Evolutionary conservation across 2,888 invertebrate species (phyloP).

Genomic region (Xestia rhomboidea): DNA sequence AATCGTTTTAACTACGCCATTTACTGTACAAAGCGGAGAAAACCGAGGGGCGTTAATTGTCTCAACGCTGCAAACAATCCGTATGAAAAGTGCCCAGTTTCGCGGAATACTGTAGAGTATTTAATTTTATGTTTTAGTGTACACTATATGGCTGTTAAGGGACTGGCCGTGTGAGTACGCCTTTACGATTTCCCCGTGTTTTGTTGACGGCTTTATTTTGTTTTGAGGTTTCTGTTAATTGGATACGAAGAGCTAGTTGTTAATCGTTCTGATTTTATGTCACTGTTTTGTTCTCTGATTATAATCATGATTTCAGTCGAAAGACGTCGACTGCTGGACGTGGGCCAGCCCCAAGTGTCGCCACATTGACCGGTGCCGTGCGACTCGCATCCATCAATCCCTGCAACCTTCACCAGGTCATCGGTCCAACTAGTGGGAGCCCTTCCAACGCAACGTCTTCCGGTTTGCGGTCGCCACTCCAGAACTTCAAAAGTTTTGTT

Average conservation of each 20-base stretch:
- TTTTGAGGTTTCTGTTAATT: slow-evolving; percentile 42
- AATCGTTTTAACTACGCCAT: slow-evolving; percentile 67
- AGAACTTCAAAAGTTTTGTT: too few relatives aligned
- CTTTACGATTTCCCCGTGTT: slow-evolving; percentile 13
- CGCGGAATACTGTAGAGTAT: slow-evolving; percentile 57
- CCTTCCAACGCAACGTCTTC: too few relatives aligned
- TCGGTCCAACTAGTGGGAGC: too few relatives aligned
- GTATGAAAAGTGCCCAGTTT: slow-evolving; percentile 64
- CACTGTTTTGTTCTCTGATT: too few relatives aligned
- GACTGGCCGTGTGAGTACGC: slow-evolving; percentile 23
- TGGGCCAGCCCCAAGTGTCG: too few relatives aligned
- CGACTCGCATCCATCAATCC: too few relatives aligned
- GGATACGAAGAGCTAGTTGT: background rate
- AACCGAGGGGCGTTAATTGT: slow-evolving; percentile 66
- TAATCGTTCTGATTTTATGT: background rate
- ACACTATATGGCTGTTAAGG: slow-evolving; percentile 41
- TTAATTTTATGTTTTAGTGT: slow-evolving; percentile 63
- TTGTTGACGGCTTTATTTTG: slow-evolving; percentile 40
- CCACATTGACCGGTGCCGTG: too few relatives aligned
- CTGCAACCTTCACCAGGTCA: too few relatives aligned
- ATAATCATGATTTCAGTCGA: too few relatives aligned
- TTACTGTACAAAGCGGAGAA: slow-evolving; percentile 67
- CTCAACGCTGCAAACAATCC: slow-evolving; percentile 64
- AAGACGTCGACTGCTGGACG: too few relatives aligned
- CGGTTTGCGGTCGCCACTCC: too few relatives aligned